Base-by-base conservation (phyloP, 2,888 invertebrate genomes). In the Cephus nigrinus region DNA sequence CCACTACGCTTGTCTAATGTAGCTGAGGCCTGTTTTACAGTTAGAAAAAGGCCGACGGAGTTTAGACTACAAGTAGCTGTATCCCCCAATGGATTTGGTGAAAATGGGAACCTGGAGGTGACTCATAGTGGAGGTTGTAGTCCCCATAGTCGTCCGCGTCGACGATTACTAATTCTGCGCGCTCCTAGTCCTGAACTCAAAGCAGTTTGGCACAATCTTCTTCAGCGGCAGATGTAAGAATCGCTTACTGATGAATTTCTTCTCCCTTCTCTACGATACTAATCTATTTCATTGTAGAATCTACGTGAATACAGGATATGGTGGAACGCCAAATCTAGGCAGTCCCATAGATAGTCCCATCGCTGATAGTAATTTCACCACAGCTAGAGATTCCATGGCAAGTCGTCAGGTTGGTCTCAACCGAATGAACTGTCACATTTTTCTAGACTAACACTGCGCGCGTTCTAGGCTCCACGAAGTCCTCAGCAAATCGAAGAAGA, bases 171-270 rank as follows among this genome's bases (percentile, higher is more conserved):
- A 23, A 94, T 96, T 1, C 91, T 97, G 23, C 93, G 97, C 75
- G 97, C 97, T 1, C 97, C 97, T 0, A 96, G 96, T 1, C 93
- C 95, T 79, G 97, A 97, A 90, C 92, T 97, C 69, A 97, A 97
- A 90, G 97, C 97, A 68, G 97, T 97, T 12, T 97, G 97, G 97
- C 97, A 97, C 92, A 97, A 97, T 91, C 93, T 97, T 78, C 93
- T 97, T 34, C 96, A 97, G 88, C 93, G 97, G 82, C 97, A 97
- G 93, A 96, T 97, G 97, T 97, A 92, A 95, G 95, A n/a, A 55
- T n/a, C 75, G 68, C 73, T 73, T 72, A 11, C n/a, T 30, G 32
- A 73, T 81, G 78, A 80, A 78, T 78, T 74, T 55, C 69, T 80
- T 78, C 75, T 79, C 71, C 82, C 76, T 81, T 82, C 78, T 77